Evolutionary conservation across 2,113 vertebrate species (phyloP).

Genomic region (Lathamus discolor): DNA sequence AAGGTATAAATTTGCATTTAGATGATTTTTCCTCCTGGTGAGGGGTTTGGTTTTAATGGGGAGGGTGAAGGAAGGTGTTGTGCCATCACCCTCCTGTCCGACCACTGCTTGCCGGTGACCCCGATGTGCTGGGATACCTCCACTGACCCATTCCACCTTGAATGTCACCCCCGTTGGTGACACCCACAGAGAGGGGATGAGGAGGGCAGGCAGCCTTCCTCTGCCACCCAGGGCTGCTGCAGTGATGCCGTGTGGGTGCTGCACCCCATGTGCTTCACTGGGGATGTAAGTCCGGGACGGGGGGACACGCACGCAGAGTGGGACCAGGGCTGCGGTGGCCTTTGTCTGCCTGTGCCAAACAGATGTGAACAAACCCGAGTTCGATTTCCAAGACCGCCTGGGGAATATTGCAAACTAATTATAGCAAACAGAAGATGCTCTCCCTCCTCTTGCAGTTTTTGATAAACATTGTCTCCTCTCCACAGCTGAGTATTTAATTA

Average conservation of each 20-base stretch:
- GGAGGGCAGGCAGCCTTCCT: background rate
- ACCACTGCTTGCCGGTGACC: too few species aligned
- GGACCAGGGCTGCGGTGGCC: background rate
- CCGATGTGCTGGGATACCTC: fast-evolving
- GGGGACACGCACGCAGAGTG: background rate
- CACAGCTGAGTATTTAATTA: constrained; percentile 91
- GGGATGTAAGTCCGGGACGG: background rate
- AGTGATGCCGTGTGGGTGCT: background rate
- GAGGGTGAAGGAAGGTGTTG: fast-evolving
- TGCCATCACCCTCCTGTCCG: fast-evolving
- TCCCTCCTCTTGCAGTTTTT: constrained; percentile 73
- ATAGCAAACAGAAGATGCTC: constrained; percentile 79
- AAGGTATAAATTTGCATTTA: background rate
- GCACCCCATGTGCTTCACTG: background rate
- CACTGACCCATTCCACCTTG: fast-evolving
- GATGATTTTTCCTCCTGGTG: background rate
- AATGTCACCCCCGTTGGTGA: fast-evolving
- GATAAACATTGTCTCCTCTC: constrained; percentile 86
- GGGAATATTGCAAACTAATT: constrained; percentile 84
- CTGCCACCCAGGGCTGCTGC: fast-evolving
- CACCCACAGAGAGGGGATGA: background rate
- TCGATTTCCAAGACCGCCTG: constrained; percentile 66
- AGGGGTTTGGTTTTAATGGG: fast-evolving
- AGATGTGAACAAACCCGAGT: constrained; percentile 40
- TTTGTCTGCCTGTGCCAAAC: constrained; percentile 25